Evolutionary conservation across 2,113 vertebrate genomes (phyloP).

Genomic region (Patagioenas fasciata): DNA sequence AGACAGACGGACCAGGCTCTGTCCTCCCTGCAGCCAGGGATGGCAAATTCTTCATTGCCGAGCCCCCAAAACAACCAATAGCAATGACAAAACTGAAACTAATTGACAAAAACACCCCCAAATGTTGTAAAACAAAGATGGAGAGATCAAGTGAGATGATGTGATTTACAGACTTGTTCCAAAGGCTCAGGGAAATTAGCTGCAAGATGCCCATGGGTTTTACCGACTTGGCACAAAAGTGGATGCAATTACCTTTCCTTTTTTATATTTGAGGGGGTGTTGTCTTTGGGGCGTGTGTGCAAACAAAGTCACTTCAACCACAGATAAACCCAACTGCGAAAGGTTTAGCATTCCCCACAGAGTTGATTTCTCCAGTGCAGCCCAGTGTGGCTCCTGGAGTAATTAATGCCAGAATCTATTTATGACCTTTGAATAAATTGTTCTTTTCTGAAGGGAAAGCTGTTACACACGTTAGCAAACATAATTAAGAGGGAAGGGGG

Average conservation of each 20-base stretch:
- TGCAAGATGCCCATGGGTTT: rapidly evolving
- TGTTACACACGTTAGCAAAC: constrained; percentile 9
- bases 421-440: constrained; percentile 19
- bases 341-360: neutral
- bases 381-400: neutral
- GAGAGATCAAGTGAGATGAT: too few species aligned
- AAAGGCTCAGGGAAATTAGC: neutral
- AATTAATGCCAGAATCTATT: constrained; percentile 43
- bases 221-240: neutral
- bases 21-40: neutral
- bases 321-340: neutral
- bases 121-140: rapidly evolving
- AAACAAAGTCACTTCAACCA: neutral
- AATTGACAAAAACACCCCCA: rapidly evolving
- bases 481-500: neutral
- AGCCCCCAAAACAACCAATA: neutral
- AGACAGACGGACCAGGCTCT: neutral
- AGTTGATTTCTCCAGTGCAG: neutral
- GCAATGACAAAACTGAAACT: rapidly evolving
- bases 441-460: constrained; percentile 30
- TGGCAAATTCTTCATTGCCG: rapidly evolving
- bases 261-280: neutral
- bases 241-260: neutral
- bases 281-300: neutral
- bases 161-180: neutral